A percentile compares a stretch with the other conserved stretches of the same genome.
Conservation (phyloP, 2,888 invertebrate genomes). For the Ctena decussata region DNA sequence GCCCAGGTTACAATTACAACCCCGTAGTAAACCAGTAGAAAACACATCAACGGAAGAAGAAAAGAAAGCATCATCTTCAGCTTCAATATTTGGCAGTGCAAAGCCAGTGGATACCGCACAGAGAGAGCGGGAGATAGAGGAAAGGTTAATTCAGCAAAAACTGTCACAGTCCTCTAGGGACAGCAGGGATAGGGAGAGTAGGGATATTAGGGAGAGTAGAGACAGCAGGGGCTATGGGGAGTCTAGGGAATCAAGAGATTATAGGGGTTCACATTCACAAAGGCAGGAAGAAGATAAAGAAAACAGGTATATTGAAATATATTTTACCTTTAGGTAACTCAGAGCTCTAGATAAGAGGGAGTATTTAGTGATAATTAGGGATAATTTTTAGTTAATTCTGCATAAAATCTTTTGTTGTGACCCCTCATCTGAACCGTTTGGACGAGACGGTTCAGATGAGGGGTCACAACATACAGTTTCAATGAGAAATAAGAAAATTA, state of each 20-base stretch:
- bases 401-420: too few relatives aligned
- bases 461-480: too few relatives aligned
- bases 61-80: conserved; percentile 73
- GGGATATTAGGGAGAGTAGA: neutral
- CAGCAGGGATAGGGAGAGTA: neutral
- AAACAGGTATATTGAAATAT: neutral
- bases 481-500: too few relatives aligned
- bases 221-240: conserved; percentile 24
- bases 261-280: conserved; percentile 13
- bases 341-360: too few relatives aligned
- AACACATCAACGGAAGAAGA: conserved; percentile 22
- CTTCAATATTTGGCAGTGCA: conserved; percentile 96
- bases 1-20: conserved; percentile 93
- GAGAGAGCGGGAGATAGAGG: conserved; percentile 96
- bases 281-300: conserved; percentile 58
- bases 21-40: conserved; percentile 93
- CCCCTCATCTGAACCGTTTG: too few relatives aligned
- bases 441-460: too few relatives aligned
- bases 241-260: conserved; percentile 23
- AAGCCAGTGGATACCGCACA: conserved; percentile 98
- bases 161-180: neutral
- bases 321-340: too few relatives aligned
- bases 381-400: too few relatives aligned
- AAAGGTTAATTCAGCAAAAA: conserved; percentile 89
- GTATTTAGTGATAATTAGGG: too few relatives aligned